These are phyloP conservation scores for Fregetta grallaria DNA, from an alignment of 2,113 vertebrate species.

Conservation along the genomic window DNA sequence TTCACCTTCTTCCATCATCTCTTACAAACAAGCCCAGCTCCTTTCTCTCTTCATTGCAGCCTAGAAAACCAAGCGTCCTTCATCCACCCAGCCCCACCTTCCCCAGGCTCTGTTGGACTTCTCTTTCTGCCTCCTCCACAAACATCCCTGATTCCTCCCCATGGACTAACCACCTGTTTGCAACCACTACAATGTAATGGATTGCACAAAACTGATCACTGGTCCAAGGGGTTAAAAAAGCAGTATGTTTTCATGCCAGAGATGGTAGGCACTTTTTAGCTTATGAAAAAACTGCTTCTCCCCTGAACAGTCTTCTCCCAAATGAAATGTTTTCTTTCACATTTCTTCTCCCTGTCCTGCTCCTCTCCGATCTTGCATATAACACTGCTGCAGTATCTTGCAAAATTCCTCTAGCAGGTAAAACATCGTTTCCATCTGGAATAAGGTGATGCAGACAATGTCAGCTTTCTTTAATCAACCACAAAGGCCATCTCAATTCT, in stretches of 20 bases:
- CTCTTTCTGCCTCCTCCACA: not conserved
- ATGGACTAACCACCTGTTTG: not conserved
- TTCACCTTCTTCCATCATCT: not conserved
- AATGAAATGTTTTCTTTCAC: not conserved
- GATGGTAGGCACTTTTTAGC: accelerated
- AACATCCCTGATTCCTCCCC: not conserved
- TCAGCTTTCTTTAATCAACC: not conserved
- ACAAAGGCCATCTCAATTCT: not conserved
- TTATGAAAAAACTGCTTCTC: not conserved
- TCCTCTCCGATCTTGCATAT: not conserved
- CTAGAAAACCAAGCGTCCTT: not conserved
- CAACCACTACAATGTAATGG: not conserved
- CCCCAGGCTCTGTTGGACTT: not conserved
- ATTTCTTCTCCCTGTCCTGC: not conserved
- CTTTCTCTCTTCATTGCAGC: not conserved
- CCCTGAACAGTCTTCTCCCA: not conserved
- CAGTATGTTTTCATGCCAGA: not conserved
- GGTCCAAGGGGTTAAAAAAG: not conserved
- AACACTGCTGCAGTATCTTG: not conserved
- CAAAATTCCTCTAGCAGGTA: not conserved
- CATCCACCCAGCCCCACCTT: not conserved
- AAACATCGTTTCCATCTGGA: not conserved
- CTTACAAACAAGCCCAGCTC: not conserved
- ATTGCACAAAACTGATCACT: not conserved
- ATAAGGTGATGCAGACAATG: not conserved